A percentile compares a stretch with the other conserved stretches of the same genome.
Evolutionary conservation across 1,140 invertebrate species (phyloP).

Genomic region (Drosophila nebulosa): DNA sequence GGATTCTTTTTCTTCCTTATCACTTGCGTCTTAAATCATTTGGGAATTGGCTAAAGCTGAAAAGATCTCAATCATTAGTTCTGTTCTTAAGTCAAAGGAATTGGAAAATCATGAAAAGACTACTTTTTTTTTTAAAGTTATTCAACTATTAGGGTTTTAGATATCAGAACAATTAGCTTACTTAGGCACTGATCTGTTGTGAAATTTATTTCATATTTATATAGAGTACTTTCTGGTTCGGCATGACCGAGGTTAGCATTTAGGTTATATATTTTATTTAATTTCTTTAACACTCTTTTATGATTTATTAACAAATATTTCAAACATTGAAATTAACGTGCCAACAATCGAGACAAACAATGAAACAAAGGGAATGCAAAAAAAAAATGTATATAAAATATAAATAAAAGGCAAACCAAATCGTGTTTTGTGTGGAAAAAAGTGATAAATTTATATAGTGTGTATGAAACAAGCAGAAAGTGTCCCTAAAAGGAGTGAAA

Average conservation of each 20-base stretch:
- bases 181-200: no score
- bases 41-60: no score
- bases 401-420: neutral
- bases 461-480: constrained; percentile 23
- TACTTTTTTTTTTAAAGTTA: no score
- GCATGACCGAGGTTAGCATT: neutral
- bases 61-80: no score
- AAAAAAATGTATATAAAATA: constrained; percentile 28
- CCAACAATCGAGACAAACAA: constrained; percentile 38
- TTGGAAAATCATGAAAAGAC: no score
- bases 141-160: no score
- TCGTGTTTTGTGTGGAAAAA: constrained; percentile 44
- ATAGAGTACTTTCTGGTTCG: neutral
- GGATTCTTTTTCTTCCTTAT: no score
- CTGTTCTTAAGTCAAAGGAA: no score
- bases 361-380: constrained; percentile 16
- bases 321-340: constrained; percentile 58
- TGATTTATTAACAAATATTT: constrained; percentile 63
- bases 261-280: constrained; percentile 23
- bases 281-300: constrained; percentile 30
- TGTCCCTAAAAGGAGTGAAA: constrained; percentile 17
- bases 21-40: no score
- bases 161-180: no score
- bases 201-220: no score
- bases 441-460: constrained; percentile 42